These are phyloP conservation scores for human (Homo sapiens) DNA, from an alignment of 2,113 vertebrate species.

Conservation along the genomic window DNA sequence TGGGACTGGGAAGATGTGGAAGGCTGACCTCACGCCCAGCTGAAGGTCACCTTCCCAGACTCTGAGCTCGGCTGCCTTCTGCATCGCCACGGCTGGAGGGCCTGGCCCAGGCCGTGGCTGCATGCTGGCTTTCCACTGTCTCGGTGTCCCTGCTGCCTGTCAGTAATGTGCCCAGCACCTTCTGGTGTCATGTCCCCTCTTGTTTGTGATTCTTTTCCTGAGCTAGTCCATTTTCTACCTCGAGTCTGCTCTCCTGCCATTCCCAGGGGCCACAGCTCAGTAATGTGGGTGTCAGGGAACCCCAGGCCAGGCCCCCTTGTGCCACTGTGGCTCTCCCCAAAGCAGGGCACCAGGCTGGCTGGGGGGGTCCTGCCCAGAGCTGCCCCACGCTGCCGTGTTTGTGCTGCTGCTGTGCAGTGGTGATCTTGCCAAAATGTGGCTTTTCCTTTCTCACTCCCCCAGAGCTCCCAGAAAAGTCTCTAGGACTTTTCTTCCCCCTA, in stretches of 20 bases:
- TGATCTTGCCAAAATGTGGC: neutral
- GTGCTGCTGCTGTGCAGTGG: neutral
- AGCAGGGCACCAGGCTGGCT: neutral
- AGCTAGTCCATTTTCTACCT: neutral
- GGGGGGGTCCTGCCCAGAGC: neutral
- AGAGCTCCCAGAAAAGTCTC: neutral
- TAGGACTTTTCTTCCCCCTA: too few species aligned
- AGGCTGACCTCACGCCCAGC: neutral
- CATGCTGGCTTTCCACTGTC: rapidly evolving
- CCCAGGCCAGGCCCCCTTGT: neutral
- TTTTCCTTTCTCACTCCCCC: neutral
- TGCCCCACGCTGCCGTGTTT: neutral
- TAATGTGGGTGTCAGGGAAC: too few species aligned
- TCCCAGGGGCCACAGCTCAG: neutral
- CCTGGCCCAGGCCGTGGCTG: rapidly evolving
- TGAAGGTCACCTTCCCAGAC: neutral
- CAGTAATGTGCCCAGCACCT: neutral
- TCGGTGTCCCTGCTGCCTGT: neutral
- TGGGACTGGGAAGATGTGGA: neutral
- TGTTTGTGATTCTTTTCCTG: neutral
- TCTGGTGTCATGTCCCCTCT: neutral
- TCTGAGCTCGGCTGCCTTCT: neutral
- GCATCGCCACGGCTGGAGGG: neutral
- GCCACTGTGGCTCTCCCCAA: rapidly evolving
- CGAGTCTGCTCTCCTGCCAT: rapidly evolving